phyloP scores from a whole-genome alignment of 2,888 invertebrate genomes.

The Hypomecis atomaria region DNA sequence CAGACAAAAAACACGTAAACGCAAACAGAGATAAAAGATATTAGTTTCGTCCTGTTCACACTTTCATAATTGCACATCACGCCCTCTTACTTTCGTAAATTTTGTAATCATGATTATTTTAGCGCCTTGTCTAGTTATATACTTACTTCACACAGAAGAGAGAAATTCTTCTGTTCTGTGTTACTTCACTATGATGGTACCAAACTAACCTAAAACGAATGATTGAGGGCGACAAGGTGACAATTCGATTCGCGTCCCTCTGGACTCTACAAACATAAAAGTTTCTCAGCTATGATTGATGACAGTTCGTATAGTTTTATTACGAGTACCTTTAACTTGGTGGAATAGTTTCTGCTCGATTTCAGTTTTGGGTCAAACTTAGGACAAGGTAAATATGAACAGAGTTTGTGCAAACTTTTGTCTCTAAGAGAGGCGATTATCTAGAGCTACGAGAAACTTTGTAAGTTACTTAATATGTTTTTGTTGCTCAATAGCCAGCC shows the following conservation, averaged over 20 bases:
- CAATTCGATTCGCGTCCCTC: conserved; percentile 6
- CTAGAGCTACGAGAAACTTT: too few relatives aligned
- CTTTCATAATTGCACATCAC: too few relatives aligned
- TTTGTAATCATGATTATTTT: too few relatives aligned
- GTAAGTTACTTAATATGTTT: too few relatives aligned
- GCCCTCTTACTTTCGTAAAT: too few relatives aligned
- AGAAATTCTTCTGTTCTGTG: too few relatives aligned
- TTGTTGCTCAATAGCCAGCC: too few relatives aligned
- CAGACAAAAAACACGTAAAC: too few relatives aligned
- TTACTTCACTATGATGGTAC: not conserved
- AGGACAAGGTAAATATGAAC: conserved; percentile 14
- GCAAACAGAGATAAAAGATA: too few relatives aligned
- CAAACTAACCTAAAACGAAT: not conserved
- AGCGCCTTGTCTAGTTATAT: too few relatives aligned
- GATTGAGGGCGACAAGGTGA: conserved; percentile 12
- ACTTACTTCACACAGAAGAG: too few relatives aligned
- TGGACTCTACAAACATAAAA: conserved; percentile 13
- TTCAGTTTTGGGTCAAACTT: conserved; percentile 23
- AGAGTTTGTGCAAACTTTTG: not conserved
- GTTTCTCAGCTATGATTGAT: conserved; percentile 23
- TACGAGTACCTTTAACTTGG: conserved; percentile 6
- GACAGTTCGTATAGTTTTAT: conserved; percentile 21
- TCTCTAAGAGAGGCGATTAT: not conserved
- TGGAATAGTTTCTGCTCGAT: conserved; percentile 1
- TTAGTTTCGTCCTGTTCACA: too few relatives aligned